Percentiles rank a stretch among this genome's conserved stretches.
phyloP scores from a whole-genome alignment of 1,140 invertebrate genomes.

The Drosophila willistoni region DNA sequence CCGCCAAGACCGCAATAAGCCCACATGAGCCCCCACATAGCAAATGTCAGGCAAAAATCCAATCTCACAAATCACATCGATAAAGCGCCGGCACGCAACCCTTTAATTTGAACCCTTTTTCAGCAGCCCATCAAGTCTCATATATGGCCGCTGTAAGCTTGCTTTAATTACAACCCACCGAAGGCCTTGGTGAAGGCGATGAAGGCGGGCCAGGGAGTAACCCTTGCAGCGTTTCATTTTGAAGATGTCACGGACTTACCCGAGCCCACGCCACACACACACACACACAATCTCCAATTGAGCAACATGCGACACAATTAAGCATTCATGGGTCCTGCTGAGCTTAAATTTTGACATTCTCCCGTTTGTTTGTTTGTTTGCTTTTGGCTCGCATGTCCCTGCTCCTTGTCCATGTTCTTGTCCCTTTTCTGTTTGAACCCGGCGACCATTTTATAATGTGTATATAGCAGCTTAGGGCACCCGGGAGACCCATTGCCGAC shows the following conservation, averaged over 20 bases:
- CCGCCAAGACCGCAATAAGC: constrained; percentile 78
- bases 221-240: constrained; percentile 25
- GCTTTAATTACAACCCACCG: constrained; percentile 72
- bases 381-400: neutral
- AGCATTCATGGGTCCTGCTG: constrained; percentile 71
- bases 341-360: constrained; percentile 81
- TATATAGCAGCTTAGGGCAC: constrained; percentile 82
- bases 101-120: constrained; percentile 57
- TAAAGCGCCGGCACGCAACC: constrained; percentile 78
- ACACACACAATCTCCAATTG: constrained; percentile 3
- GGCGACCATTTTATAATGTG: constrained; percentile 83
- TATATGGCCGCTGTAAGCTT: constrained; percentile 71
- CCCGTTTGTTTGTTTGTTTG: constrained; percentile 58
- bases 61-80: constrained; percentile 80
- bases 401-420: constrained; percentile 1
- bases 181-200: neutral
- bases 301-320: constrained; percentile 67
- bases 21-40: constrained; percentile 66
- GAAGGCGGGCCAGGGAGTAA: constrained; percentile 6
- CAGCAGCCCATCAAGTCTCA: constrained; percentile 50
- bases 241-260: constrained; percentile 7
- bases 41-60: constrained; percentile 53
- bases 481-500: constrained; percentile 69
- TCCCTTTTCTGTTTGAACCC: constrained; percentile 65
- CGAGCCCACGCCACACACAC: constrained; percentile 24